phyloP scores from a whole-genome alignment of 2,113 vertebrate genomes.

The Seriola dumerili region DNA sequence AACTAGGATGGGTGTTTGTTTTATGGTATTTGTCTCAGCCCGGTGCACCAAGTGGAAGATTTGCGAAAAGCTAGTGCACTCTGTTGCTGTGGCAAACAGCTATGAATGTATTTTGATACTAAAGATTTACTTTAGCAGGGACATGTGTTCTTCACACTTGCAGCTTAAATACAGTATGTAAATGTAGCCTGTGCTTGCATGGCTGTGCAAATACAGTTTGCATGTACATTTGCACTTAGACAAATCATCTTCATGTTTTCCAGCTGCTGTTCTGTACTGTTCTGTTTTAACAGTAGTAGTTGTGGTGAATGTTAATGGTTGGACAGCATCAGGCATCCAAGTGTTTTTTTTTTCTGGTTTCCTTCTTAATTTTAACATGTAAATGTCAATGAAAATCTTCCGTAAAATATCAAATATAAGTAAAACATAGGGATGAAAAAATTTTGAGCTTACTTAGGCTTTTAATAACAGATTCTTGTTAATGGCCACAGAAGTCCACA shows the following conservation, averaged over 20 bases:
- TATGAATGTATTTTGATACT: slow-evolving; percentile 40
- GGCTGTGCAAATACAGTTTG: slow-evolving; percentile 16
- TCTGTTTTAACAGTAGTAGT: background rate
- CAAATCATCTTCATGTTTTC: background rate
- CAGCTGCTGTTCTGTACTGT: background rate
- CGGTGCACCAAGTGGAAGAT: background rate
- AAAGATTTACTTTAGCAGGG: background rate
- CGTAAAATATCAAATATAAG: background rate
- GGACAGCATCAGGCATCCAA: background rate
- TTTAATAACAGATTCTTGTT: background rate
- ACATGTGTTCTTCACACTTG: background rate
- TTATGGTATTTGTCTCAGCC: slow-evolving; percentile 8
- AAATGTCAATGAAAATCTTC: background rate
- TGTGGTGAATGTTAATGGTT: background rate
- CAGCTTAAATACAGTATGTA: background rate
- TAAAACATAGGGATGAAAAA: background rate
- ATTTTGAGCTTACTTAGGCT: background rate
- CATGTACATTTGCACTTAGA: slow-evolving; percentile 17
- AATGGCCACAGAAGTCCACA: background rate
- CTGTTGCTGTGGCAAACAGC: background rate
- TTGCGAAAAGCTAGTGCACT: background rate
- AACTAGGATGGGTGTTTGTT: background rate
- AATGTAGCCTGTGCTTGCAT: background rate
- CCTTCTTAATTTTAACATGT: slow-evolving; percentile 2
- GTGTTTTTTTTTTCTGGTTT: slow-evolving; percentile 4